A percentile compares a stretch with the other conserved stretches of the same genome.
Evolutionary conservation across 2,888 invertebrate genomes (phyloP).

Genomic region (Apodemia zela): DNA sequence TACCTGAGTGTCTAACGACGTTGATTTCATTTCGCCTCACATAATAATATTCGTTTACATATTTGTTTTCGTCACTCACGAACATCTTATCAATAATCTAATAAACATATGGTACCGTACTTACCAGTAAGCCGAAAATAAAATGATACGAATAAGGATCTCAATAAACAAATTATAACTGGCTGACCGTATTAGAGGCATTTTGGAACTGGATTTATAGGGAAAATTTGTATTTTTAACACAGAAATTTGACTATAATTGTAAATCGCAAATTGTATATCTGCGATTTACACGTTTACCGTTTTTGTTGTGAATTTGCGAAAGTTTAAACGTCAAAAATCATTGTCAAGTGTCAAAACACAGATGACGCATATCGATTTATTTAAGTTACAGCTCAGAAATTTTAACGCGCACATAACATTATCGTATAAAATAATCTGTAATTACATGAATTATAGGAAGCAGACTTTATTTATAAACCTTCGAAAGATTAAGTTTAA

Average conservation of each 20-base stretch:
- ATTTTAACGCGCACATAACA: neutral
- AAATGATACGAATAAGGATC: conserved; percentile 67
- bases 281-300: conserved; percentile 5
- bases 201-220: conserved; percentile 38
- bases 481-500: too few relatives aligned
- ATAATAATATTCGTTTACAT: neutral
- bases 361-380: neutral
- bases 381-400: neutral
- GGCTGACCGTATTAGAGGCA: conserved; percentile 69
- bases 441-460: neutral
- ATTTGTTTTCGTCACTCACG: neutral
- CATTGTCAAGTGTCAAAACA: conserved; percentile 1
- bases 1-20: too few relatives aligned
- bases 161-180: conserved; percentile 72
- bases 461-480: too few relatives aligned
- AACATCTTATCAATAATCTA: neutral
- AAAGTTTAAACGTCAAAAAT: neutral
- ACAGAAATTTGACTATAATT: neutral
- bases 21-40: too few relatives aligned
- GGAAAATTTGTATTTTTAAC: conserved; percentile 23
- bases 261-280: neutral
- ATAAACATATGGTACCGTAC: conserved; percentile 48
- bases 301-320: conserved; percentile 9
- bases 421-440: neutral
- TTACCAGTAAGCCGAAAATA: conserved; percentile 79